Evolutionary conservation across 1,140 invertebrate genomes (phyloP).

Genomic region (Agrilus planipennis): DNA sequence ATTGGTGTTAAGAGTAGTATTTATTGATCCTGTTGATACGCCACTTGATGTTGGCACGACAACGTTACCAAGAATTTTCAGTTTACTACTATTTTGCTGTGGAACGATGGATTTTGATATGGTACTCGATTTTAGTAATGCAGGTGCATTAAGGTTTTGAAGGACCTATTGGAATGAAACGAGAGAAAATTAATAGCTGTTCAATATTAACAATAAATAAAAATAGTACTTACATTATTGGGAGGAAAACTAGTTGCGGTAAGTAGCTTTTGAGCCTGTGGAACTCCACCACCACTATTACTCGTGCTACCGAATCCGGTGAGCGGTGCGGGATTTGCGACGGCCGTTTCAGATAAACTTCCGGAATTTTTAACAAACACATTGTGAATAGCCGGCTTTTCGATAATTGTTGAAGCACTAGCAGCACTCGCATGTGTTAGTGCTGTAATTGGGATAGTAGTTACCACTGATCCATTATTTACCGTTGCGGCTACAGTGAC

Average conservation of each 20-base stretch:
- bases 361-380: constrained; percentile 31
- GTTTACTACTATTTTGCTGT: constrained; percentile 18
- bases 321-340: constrained; percentile 7
- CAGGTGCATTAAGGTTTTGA: no score
- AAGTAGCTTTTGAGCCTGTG: constrained; percentile 29
- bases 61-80: constrained; percentile 32
- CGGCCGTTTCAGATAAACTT: constrained; percentile 11
- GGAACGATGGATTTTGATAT: no score
- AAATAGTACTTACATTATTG: constrained; percentile 28
- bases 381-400: constrained; percentile 23
- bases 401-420: no score
- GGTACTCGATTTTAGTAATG: no score
- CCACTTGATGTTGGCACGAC: constrained; percentile 13
- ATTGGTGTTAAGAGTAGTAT: constrained; percentile 1
- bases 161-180: no score
- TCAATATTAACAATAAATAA: no score
- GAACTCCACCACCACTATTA: no score
- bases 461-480: constrained; percentile 8
- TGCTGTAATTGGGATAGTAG: no score
- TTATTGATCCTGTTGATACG: background rate
- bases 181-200: no score
- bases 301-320: constrained; percentile 7
- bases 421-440: no score
- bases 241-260: constrained; percentile 27
- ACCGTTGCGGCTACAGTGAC: background rate